Base-by-base conservation (phyloP, 2,113 vertebrate genomes). In the Myodes glareolus region DNA sequence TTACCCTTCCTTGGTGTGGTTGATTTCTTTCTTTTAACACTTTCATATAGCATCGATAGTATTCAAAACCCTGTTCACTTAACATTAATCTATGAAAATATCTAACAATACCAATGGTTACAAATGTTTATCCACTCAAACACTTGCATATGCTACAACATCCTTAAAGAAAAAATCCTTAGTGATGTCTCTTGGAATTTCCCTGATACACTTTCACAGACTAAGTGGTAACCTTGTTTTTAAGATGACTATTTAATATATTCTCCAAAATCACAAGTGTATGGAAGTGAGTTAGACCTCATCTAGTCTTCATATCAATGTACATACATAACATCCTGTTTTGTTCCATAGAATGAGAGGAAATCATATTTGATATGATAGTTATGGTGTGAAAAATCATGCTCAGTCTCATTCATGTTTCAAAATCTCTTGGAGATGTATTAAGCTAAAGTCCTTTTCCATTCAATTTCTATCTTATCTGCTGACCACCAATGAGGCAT, bases 81-180 rank as follows among this genome's bases (percentile, higher is more conserved):
- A 45, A 91, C 91, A 86, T 81, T 29, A 81, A 77, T 76, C 70
- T 95, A 85, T n/a, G 84, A 91, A 80, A 8, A 65, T 21, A 89
- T 77, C 86, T 81, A 80, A 90, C 12, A 52, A 55, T 76, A 45
- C 50, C 23, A 97, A 72, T 21, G 52, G 78, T 91, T 91, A 45
- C 0, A 92, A 91, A 70, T 78, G 88, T 81, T 91, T 84, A 5
- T 12, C 88, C 36, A 52, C 27, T 92, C 81, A 90, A 92, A 90
- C 78, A 97, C 47, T 17, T 85, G 3, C 39, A 58, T 39, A 31
- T 39, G 45, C 50, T 80, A 90, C 13, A 33, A 75, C 92, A 45
- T 36, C 3, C 36, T 73, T 93, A 61, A 73, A 90, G 70, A 52
- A 14, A 96, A 95, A 93, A 81, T 39, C 52, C 17, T 4, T 67